Evolutionary conservation across 2,113 vertebrate genomes (phyloP), one percentile per base, ranked within the genome.

Genomic region (Dolichallabes microphthalmus): DNA sequence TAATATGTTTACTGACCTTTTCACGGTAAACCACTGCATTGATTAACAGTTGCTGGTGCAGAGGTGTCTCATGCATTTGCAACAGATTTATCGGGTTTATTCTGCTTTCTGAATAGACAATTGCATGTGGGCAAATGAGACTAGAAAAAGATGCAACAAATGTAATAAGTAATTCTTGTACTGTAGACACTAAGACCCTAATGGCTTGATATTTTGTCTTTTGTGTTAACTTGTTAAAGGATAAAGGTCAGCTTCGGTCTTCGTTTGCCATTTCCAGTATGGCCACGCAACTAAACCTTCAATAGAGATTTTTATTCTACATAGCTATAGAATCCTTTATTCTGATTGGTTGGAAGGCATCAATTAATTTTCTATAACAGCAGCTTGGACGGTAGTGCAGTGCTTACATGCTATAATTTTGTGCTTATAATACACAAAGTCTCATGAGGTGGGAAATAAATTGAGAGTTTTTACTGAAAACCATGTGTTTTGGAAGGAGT

Each of bases 1-100:
- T 58, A 71, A 57, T 82, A 68, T 82, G 81, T 82, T 82, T 71
- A 82, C 81, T 82, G 64, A 71, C 81, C 81, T 82, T 71, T 82
- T 82, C 79, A 10, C 3, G n/a, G 22, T 63, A 52, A 63, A 66
- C 79, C 39, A 27, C 20, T 64, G 58, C 35, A 64, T 63, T 52
- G 79, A 81, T 81, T 39, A 81, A 66, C 79, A 81, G 61, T 63
- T 53, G 60, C 35, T n/a, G 25, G 1, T 52, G 60, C 79, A 52
- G 79, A 66, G 35, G 14, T 19, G 58, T 81, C 60, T 81, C 35
- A 0, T 66, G 39, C 61, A 30, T 64, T 81, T 81, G 50, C 45
- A 73, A 27, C 81, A 73, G 64, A 71, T 82, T 71, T 71, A 57
- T 58, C 52, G 79, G 7, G 58, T 82, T 75, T 60, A 71, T 69